Evolutionary conservation across 2,888 invertebrate species (phyloP), one percentile per base, ranked within the genome.

Genomic region (Nasonia oneida): DNA sequence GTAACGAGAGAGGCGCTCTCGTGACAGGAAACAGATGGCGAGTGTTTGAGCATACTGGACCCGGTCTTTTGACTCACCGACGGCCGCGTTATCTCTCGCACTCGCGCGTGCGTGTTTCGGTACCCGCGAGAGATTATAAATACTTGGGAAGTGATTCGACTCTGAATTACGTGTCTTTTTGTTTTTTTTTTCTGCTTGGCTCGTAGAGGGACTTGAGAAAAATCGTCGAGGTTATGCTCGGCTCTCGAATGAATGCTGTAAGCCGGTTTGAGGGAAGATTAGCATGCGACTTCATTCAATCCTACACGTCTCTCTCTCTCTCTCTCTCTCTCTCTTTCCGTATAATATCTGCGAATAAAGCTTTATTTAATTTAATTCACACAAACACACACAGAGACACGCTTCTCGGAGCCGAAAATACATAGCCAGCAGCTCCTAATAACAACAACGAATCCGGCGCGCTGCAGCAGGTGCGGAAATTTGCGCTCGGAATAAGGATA

Each of bases 401-500:
- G 47, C 47, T 47, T 10, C 39, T 42, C 42, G 6, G 8, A 6
- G 3, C 42, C 6, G 1, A 10, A 42, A 42, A 53, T 18, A 53
- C 53, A 5, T 18, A 15, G 29, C 53, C 0, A 14, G 1, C 10
- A 57, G 10, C 67, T 14, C n/a, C 67, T 67, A 67, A 29, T 67
- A 67, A 67, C 33, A 67, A 67, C 4, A 33, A 33, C 8, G 29
- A 12, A 29, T n/a, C 33, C n/a, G 18, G 2, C 12, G 47, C 4
- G 37, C 1, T 29, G 29, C 37, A 37, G 37, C 29, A 6, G 47
- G 18, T 47, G 0, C 10, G 2, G 18, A 74, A 67, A 42, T 77
- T 84, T 81, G 57, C 53, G 47, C 12, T 37, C 4, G 81, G 86
- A 84, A 86, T 84, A 84, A 84, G 84, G 83, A 86, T 86, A 86